Evolutionary conservation across 1,140 invertebrate species (phyloP).

Genomic region (Lasaia peninsularis): DNA sequence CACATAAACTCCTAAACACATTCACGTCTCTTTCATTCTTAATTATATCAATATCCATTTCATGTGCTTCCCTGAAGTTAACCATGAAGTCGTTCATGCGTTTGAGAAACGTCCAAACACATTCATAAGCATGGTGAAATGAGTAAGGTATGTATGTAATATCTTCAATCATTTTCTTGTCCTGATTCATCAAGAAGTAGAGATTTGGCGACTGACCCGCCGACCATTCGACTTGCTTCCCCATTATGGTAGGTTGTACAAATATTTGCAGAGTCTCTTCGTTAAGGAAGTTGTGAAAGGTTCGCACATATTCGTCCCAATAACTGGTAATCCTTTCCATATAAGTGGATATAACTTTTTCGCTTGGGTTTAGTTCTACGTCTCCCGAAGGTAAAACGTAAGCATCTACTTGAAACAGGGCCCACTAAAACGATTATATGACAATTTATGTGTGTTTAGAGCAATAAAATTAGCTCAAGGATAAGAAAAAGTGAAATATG

Average conservation of each 20-base stretch:
- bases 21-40: slow-evolving; percentile 77
- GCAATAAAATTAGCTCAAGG: too few relatives aligned
- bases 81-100: slow-evolving; percentile 82
- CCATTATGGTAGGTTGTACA: slow-evolving; percentile 86
- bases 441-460: too few relatives aligned
- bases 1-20: slow-evolving; percentile 78
- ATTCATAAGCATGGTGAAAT: slow-evolving; percentile 79
- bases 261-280: slow-evolving; percentile 70
- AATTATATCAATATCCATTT: slow-evolving; percentile 77
- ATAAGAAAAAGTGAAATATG: too few relatives aligned
- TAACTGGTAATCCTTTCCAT: slow-evolving; percentile 76
- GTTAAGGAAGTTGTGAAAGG: slow-evolving; percentile 78
- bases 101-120: slow-evolving; percentile 80
- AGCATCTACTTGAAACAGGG: slow-evolving; percentile 79
- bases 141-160: slow-evolving; percentile 76
- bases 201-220: slow-evolving; percentile 82
- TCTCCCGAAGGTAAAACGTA: slow-evolving; percentile 64
- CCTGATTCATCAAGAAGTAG: slow-evolving; percentile 80
- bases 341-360: slow-evolving; percentile 73
- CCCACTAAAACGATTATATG: slow-evolving; percentile 69
- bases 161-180: slow-evolving; percentile 78
- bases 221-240: slow-evolving; percentile 82
- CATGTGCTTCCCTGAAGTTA: slow-evolving; percentile 85
- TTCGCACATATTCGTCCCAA: slow-evolving; percentile 79
- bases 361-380: slow-evolving; percentile 78